Conservation (phyloP, 1,140 invertebrate species). For the Thaumetopoea pityocampa region DNA sequence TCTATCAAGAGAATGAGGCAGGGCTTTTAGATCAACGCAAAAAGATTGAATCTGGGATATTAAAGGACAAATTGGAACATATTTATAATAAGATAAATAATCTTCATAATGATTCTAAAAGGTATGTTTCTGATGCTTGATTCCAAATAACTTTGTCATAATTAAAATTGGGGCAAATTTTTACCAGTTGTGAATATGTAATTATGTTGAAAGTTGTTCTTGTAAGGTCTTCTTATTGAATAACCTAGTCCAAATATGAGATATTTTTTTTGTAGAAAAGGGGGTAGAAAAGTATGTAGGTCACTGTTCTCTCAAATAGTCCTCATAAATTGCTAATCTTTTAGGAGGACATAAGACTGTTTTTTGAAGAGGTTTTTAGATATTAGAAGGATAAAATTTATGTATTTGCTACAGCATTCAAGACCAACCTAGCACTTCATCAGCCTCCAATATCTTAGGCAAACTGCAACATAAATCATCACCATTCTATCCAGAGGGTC, state of each 20-base stretch:
- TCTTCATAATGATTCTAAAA: constrained; percentile 28
- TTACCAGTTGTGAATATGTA: too few relatives aligned
- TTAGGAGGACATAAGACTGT: too few relatives aligned
- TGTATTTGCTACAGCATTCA: too few relatives aligned
- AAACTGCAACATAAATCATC: constrained; percentile 27
- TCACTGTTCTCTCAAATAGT: too few relatives aligned
- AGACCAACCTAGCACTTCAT: constrained; percentile 30
- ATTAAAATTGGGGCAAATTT: constrained; percentile 22
- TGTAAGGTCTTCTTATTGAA: too few relatives aligned
- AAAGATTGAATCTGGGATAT: constrained; percentile 44
- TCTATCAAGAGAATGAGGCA: constrained; percentile 56
- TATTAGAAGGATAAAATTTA: too few relatives aligned
- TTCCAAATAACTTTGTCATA: constrained; percentile 3
- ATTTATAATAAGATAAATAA: constrained; percentile 56
- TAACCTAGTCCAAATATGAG: too few relatives aligned
- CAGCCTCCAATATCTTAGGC: constrained; percentile 23
- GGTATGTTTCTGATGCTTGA: constrained; percentile 24
- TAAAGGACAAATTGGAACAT: constrained; percentile 41
- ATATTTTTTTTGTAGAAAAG: too few relatives aligned
- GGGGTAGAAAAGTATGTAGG: too few relatives aligned
- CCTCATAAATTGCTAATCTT: too few relatives aligned
- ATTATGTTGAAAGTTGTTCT: too few relatives aligned
- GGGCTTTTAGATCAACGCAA: constrained; percentile 44
- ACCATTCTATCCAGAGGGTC: constrained; percentile 48
- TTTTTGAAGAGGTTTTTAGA: too few relatives aligned